These are phyloP conservation scores for Danio kyathit DNA, from an alignment of 2,797 vertebrate species.

Conservation along the genomic window DNA sequence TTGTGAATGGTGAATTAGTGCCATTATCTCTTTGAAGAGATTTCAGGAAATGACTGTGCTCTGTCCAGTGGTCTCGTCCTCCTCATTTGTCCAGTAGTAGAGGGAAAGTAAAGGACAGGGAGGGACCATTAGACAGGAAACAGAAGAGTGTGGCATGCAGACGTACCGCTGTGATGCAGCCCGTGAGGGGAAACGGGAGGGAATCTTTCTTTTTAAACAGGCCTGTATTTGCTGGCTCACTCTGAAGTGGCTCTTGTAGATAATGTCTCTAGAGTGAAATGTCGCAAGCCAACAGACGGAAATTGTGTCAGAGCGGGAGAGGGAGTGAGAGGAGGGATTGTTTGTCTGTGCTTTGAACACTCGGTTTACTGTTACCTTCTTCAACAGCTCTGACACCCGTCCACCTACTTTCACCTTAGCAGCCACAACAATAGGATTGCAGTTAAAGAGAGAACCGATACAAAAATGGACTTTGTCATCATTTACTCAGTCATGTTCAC, in stretches of 20 bases:
- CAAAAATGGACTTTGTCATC: neutral
- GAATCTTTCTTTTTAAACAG: slow-evolving; percentile 28
- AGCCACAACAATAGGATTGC: neutral
- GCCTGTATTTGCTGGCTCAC: slow-evolving; percentile 23
- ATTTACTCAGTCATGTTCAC: too few species aligned
- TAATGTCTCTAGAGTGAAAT: slow-evolving; percentile 49
- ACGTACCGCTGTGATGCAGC: slow-evolving; percentile 30
- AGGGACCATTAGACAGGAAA: slow-evolving; percentile 18
- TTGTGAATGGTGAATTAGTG: neutral
- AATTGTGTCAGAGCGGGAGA: slow-evolving; percentile 28
- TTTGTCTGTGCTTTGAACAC: slow-evolving; percentile 22
- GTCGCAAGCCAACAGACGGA: slow-evolving; percentile 44
- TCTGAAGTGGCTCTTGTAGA: slow-evolving; percentile 42
- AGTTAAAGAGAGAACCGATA: neutral
- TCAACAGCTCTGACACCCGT: slow-evolving; percentile 9
- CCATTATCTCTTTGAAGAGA: slow-evolving; percentile 32
- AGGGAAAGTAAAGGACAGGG: slow-evolving; percentile 31
- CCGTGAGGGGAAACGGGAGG: slow-evolving; percentile 22
- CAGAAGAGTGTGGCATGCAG: neutral
- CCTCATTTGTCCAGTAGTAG: neutral
- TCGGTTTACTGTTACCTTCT: slow-evolving; percentile 22
- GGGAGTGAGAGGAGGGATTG: slow-evolving; percentile 31
- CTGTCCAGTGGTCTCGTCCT: slow-evolving; percentile 25
- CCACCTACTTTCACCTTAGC: slow-evolving; percentile 11
- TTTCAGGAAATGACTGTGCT: slow-evolving; percentile 40